These are phyloP conservation scores for Dolichotis patagonum DNA, from an alignment of 2,113 vertebrate genomes.

Conservation along the genomic window DNA sequence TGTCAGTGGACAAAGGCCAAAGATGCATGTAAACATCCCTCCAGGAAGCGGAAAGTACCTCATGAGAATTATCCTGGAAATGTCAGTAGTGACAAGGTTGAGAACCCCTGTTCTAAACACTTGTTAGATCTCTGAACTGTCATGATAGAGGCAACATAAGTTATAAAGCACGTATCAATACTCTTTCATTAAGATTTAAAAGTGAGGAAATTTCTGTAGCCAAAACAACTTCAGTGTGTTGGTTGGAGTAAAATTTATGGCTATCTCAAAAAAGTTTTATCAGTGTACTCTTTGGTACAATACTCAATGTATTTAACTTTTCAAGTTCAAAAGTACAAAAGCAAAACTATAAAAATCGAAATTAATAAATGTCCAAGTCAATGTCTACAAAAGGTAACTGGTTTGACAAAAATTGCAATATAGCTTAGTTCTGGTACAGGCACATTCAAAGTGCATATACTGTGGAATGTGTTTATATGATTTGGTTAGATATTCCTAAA, in stretches of 20 bases:
- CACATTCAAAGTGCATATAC: not conserved
- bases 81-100: not conserved
- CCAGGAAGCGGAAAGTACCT: not conserved
- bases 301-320: not conserved
- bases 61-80: not conserved
- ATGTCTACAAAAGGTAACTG: not conserved
- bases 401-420: not conserved
- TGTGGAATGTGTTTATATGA: not conserved
- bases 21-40: not conserved
- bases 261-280: not conserved
- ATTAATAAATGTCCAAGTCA: not conserved
- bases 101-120: constrained; percentile 7
- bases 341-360: constrained; percentile 38
- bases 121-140: not conserved
- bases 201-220: constrained; percentile 2
- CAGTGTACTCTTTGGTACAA: not conserved
- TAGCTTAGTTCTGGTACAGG: not conserved
- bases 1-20: not conserved
- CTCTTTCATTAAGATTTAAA: constrained; percentile 50
- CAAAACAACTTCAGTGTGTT: constrained; percentile 6
- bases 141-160: not conserved
- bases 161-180: constrained; percentile 11
- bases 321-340: constrained; percentile 16
- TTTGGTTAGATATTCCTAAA: not conserved
- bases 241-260: not conserved